Base-by-base conservation (phyloP, 1,140 invertebrate genomes). In the Pinna nobilis region DNA sequence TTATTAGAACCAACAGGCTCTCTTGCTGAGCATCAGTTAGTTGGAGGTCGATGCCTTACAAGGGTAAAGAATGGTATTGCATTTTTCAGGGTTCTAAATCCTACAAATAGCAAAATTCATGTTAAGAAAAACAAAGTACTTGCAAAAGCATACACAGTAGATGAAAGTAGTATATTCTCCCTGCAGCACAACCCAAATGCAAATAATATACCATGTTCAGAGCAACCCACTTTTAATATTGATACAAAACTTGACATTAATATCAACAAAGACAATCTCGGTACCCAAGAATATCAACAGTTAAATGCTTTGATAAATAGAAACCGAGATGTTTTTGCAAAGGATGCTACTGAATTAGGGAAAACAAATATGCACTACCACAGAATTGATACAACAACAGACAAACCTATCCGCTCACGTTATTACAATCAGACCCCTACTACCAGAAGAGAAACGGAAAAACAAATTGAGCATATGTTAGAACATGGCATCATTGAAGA, bases 401-500 rank as follows among this genome's bases (percentile, higher is more conserved):
- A 0, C 0, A 1, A 5, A 20, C 39, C 70, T 13, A 47, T 57
- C 23, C 35, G 51, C 4, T 49, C 49, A 37, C 75, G 55, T 18
- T 69, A 60, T 57, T 77, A 77, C 33, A 39, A 71, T 37, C 59
- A 64, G 32, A 30, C 70, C 2, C 59, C 65, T 35, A 55, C 55
- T 35, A 25, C 66, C 2, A 39, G 57, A 50, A 67, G 37, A 25
- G 75, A 77, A 67, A 51, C 66, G 6, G 60, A 70, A 11, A 44
- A 33, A 53, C 74, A 77, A 61, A 44, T 70, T 32, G 35, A 74
- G 28, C 47, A 79, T 60, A 51, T 79, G 59, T 41, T 74, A 20
- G 61, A 82, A 20, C 23, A 32, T 44, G 57, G 60, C 3, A 71
- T 80, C 5, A 70, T 78, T 60, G 57, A 47, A 49, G 64, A 59